Evolutionary conservation across 2,113 vertebrate genomes (phyloP).

Genomic region (Ophiodon elongatus): DNA sequence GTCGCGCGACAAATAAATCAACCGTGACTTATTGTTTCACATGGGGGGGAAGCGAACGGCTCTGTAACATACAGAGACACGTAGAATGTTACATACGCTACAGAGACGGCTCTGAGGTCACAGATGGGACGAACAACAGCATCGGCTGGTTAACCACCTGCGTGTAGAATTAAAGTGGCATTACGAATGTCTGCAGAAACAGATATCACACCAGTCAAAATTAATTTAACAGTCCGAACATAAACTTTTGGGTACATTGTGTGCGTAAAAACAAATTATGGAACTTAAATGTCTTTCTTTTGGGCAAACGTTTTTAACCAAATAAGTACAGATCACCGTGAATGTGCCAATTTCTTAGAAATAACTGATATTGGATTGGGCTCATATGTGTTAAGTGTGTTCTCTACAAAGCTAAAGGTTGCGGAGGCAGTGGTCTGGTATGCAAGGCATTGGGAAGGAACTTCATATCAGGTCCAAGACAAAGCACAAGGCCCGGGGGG

Average conservation of each 20-base stretch:
- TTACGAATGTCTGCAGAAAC: background rate
- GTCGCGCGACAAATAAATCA: too few species aligned
- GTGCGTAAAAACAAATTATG: background rate
- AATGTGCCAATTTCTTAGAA: too few species aligned
- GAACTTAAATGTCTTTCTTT: background rate
- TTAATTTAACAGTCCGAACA: background rate
- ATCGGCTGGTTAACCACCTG: background rate
- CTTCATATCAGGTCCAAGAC: background rate
- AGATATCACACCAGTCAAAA: background rate
- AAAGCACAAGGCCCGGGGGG: background rate
- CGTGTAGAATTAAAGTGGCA: background rate
- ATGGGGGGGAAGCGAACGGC: too few species aligned
- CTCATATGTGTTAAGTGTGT: background rate
- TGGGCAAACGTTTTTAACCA: background rate
- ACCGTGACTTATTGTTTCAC: too few species aligned
- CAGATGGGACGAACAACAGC: background rate
- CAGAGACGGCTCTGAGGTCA: background rate
- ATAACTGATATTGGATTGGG: fast-evolving
- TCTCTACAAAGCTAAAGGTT: background rate
- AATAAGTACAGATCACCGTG: background rate
- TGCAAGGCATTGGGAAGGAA: background rate
- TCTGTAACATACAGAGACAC: background rate
- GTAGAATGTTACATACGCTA: too few species aligned
- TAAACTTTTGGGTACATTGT: background rate
- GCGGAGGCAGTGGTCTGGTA: background rate